Evolutionary conservation across 1,140 invertebrate species (phyloP).

Genomic region (Oncopodura yosiiana): DNA sequence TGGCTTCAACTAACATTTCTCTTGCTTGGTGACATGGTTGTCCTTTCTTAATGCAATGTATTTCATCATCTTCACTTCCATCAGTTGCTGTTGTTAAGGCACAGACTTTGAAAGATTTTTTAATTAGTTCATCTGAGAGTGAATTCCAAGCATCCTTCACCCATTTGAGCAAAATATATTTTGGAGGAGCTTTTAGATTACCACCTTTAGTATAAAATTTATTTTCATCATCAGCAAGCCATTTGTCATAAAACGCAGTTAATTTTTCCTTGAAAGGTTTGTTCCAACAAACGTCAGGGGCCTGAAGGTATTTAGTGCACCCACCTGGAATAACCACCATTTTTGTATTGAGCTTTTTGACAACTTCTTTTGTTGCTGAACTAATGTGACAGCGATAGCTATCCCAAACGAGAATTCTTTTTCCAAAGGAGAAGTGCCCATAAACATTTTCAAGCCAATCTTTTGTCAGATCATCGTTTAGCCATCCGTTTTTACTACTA

Average conservation of each 20-base stretch:
- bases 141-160: conserved; percentile 5
- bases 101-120: conserved; percentile 7
- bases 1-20: not conserved
- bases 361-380: not conserved
- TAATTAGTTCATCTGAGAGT: not conserved
- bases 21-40: not conserved
- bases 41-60: conserved; percentile 10
- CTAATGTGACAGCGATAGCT: conserved; percentile 27
- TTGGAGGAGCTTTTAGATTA: conserved; percentile 8
- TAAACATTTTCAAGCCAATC: conserved; percentile 28
- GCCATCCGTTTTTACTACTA: conserved; percentile 31
- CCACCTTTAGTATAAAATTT: conserved; percentile 25
- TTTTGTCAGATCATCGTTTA: conserved; percentile 24
- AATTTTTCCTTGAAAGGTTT: conserved; percentile 30
- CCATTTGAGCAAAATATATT: not conserved
- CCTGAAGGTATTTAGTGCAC: conserved; percentile 33
- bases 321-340: conserved; percentile 21
- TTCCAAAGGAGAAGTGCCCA: conserved; percentile 11
- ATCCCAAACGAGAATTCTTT: conserved; percentile 29
- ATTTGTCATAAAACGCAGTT: conserved; percentile 19
- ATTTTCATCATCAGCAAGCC: conserved; percentile 15
- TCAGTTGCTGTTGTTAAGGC: not conserved
- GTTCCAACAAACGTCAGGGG: conserved; percentile 33
- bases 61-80: conserved; percentile 3
- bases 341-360: not conserved